phyloP scores from a whole-genome alignment of 1,140 invertebrate genomes.

The Calycopis cecrops region DNA sequence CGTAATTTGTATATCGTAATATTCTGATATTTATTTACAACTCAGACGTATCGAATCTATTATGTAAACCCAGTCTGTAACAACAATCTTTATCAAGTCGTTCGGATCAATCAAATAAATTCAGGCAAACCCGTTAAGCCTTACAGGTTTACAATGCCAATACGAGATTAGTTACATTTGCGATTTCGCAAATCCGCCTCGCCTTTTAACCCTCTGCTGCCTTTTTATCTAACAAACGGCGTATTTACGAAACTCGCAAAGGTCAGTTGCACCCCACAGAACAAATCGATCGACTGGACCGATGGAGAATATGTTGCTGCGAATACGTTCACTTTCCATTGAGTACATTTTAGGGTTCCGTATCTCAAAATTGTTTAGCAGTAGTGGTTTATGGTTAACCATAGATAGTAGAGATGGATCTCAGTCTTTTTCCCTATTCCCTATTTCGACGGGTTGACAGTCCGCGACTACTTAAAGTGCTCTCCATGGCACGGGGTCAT shows the following conservation, averaged over 20 bases:
- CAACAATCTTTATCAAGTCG: slow-evolving; percentile 1
- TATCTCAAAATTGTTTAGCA: too few species aligned
- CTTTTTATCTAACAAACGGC: slow-evolving; percentile 6
- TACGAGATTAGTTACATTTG: slow-evolving; percentile 6
- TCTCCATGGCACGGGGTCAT: too few species aligned
- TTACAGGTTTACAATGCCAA: neutral
- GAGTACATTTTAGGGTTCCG: too few species aligned
- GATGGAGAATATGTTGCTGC: neutral
- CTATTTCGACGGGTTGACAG: too few species aligned
- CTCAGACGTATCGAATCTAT: too few species aligned
- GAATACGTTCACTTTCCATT: neutral
- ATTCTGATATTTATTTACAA: too few species aligned
- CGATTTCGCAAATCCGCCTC: neutral
- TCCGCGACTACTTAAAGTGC: too few species aligned
- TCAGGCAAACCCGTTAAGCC: neutral
- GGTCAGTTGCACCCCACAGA: slow-evolving; percentile 1
- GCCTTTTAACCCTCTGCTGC: neutral
- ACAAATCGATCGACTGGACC: neutral
- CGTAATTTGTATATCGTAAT: too few species aligned
- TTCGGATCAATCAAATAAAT: slow-evolving; percentile 7
- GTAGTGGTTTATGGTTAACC: too few species aligned
- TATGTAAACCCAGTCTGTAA: neutral
- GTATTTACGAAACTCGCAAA: neutral
- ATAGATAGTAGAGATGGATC: too few species aligned
- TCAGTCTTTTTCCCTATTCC: too few species aligned